Percentiles rank a stretch among this genome's conserved stretches.
These are phyloP conservation scores for Archips crataeganus DNA, from an alignment of 2,888 invertebrate species.

Conservation along the genomic window DNA sequence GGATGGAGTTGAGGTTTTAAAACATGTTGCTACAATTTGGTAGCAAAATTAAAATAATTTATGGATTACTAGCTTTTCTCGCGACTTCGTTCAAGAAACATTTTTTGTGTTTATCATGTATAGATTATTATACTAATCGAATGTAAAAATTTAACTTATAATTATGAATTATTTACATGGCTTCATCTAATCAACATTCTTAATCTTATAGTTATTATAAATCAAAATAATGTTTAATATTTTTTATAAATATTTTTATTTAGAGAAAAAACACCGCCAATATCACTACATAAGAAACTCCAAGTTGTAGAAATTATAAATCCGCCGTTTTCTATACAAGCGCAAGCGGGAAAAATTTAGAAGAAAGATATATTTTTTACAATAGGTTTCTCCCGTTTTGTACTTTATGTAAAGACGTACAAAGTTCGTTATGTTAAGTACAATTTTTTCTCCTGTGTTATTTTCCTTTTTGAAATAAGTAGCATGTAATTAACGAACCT, in stretches of 20 bases:
- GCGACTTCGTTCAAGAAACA: no score
- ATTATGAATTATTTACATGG: slow-evolving; percentile 15
- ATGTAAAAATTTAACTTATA: background rate
- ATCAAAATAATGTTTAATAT: background rate
- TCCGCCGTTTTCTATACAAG: background rate
- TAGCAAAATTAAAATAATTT: background rate
- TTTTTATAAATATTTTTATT: background rate
- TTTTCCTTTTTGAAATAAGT: no score
- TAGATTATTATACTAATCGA: background rate
- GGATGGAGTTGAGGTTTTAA: slow-evolving; percentile 11
- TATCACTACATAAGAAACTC: background rate
- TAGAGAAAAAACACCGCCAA: background rate
- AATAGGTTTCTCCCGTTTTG: no score
- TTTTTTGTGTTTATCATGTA: no score
- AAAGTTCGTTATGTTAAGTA: no score
- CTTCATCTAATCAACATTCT: slow-evolving; percentile 14
- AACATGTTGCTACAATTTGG: background rate
- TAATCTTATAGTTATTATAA: background rate
- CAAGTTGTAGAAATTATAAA: background rate
- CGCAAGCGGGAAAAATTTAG: background rate
- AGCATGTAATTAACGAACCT: no score
- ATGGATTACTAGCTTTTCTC: background rate
- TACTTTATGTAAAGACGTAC: no score
- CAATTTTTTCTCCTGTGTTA: no score
- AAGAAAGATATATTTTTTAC: no score